phyloP scores from a whole-genome alignment of 2,888 invertebrate species.

The Synergus itoensis region DNA sequence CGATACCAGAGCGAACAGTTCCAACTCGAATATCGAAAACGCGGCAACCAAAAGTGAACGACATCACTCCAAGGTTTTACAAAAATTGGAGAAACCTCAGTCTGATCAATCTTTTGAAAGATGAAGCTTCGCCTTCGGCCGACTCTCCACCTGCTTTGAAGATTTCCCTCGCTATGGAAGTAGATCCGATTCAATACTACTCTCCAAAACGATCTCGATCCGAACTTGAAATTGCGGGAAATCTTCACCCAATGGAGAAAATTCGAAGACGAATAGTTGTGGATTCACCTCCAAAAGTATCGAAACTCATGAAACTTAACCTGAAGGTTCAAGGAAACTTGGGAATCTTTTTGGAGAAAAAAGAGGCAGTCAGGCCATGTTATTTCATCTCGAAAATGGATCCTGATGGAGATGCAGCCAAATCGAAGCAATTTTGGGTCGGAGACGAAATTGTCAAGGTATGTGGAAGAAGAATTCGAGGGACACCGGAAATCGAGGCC shows the following conservation, averaged over 20 bases:
- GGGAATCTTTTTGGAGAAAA: constrained; percentile 68
- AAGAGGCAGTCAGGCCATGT: constrained; percentile 67
- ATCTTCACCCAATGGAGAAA: neutral
- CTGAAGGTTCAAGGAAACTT: constrained; percentile 62
- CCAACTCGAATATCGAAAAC: neutral
- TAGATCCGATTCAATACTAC: constrained; percentile 59
- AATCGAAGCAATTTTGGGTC: constrained; percentile 77
- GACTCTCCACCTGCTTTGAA: constrained; percentile 70
- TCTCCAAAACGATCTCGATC: constrained; percentile 68
- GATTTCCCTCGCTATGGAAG: neutral
- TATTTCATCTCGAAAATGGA: constrained; percentile 71
- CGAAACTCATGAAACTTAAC: constrained; percentile 66
- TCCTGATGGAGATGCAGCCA: constrained; percentile 66
- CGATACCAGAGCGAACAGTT: no score
- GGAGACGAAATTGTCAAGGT: constrained; percentile 82
- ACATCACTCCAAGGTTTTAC: constrained; percentile 12
- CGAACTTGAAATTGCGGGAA: constrained; percentile 48
- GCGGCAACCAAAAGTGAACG: neutral
- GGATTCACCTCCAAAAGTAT: neutral
- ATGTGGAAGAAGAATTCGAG: constrained; percentile 79
- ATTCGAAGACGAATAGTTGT: constrained; percentile 57
- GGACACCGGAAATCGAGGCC: constrained; percentile 73
- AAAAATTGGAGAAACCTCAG: constrained; percentile 40
- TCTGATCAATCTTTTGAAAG: constrained; percentile 66
- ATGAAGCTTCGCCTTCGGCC: constrained; percentile 71